Conservation (phyloP, 2,113 vertebrate species). For the Brachypodius melanocephalos region DNA sequence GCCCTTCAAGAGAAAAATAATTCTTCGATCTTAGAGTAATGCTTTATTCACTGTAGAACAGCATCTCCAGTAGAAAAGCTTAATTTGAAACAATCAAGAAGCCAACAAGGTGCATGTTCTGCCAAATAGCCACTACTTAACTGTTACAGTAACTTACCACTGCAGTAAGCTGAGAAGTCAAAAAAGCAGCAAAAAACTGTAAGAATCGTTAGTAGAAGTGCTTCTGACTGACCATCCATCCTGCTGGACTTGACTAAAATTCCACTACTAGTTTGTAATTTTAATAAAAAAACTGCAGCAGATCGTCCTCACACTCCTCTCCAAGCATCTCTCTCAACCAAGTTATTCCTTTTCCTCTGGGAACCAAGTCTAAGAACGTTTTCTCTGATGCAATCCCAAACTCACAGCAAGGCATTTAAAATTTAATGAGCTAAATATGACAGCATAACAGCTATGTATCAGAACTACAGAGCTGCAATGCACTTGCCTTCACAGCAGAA, state of each 20-base stretch:
- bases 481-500: not conserved
- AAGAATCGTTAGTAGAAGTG: not conserved
- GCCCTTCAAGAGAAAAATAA: not conserved
- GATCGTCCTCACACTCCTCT: not conserved
- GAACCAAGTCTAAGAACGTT: not conserved
- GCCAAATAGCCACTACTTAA: not conserved
- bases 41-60: not conserved
- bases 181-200: not conserved
- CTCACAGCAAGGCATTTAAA: not conserved
- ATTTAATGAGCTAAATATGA: not conserved
- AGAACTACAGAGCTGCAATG: not conserved
- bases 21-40: not conserved
- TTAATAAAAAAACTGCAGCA: not conserved
- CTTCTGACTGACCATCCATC: not conserved
- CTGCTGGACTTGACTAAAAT: not conserved
- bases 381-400: not conserved
- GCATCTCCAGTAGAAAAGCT: not conserved
- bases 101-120: not conserved
- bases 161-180: not conserved
- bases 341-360: not conserved
- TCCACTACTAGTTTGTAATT: not conserved
- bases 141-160: not conserved
- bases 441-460: not conserved
- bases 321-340: not conserved
- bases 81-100: not conserved